Base-by-base conservation (phyloP, 2,888 invertebrate species). In the Nematopogon swammerdamellus region DNA sequence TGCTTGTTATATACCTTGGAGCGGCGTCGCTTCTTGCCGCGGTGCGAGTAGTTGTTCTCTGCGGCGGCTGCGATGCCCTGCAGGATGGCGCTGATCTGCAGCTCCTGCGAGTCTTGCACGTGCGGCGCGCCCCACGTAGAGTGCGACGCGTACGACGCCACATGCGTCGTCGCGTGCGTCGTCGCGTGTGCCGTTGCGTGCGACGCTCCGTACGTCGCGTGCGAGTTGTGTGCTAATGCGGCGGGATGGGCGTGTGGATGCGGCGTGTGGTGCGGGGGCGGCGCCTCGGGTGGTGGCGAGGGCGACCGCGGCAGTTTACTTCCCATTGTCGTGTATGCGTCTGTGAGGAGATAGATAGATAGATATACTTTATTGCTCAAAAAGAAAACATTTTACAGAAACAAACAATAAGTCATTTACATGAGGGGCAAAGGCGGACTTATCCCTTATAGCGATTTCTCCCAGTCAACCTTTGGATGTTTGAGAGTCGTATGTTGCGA, bases 301-400 rank as follows among this genome's bases (percentile, higher is more conserved):
- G 70, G 75, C 19, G 73, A 75, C 4, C 72, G 70, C 42, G 71
- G 46, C 64, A 70, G 61, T 54, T 75, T 79, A 52, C 69, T 67
- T 51, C 79, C 72, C 73, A 80, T 71, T 49, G 76, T 74, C 49
- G 77, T 72, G 55, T 80, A 80, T 1, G 77, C 77, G 55, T 80
- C 80, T 80, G 63, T 0, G 60, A 59, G 17, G 5, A 46, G 10
- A 4, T 11, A n/a, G n/a, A n/a, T n/a, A n/a, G n/a, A n/a, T n/a
- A n/a, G n/a, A n/a, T n/a, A n/a, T n/a, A n/a, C n/a, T n/a, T n/a
- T n/a, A n/a, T n/a, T n/a, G n/a, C n/a, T n/a, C n/a, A n/a, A n/a
- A n/a, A n/a, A n/a, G n/a, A n/a, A n/a, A n/a, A n/a, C n/a, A n/a
- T n/a, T n/a, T n/a, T n/a, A n/a, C n/a, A n/a, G n/a, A n/a, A n/a